Base-by-base conservation (phyloP, 2,888 invertebrate genomes). In the Harpagoxenus sublaevis region DNA sequence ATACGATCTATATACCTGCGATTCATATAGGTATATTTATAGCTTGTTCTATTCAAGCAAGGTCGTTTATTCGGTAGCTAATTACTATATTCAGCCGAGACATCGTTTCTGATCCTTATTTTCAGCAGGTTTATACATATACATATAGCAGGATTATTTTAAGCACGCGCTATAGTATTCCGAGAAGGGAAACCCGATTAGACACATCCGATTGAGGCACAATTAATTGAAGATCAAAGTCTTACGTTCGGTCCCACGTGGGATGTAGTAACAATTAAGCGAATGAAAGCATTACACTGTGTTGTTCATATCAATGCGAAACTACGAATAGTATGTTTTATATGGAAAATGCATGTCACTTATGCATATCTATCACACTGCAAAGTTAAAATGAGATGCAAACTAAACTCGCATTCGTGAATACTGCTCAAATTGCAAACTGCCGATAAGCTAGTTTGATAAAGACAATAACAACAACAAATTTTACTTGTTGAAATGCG, bases 141-240 rank as follows among this genome's bases (percentile, higher is more conserved):
- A 23, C 23, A 23, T 23, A 23, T 23, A 23, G 23, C 23, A 23
- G 23, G 45, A 42, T 63, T 66, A 55, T 68, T 60, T 42, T 42
- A 31, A 45, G 31, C n/a, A 42, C 2, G 66, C 53, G n/a, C 48
- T 10, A 18, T 10, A 18, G 1, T 79, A 42, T 42, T 18, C 39
- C 23, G 31, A 55, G 62, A 81, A 60, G 55, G 66, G 68, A 63
- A 68, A 28, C 39, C 48, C 66, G 28, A 18, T 23, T 74, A 45
- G 73, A 63, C 57, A 63, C 42, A 39, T 93, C 92, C 92, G 92
- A 92, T 94, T 94, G 94, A 94, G 93, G 92, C 93, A 93, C 92
- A 92, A 92, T 93, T 94, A 94, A 94, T 94, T 94, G 93, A 92
- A 93, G 94, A 94, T 94, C 92, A 89, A 91, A 93, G 93, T 94